Evolutionary conservation across 2,888 invertebrate genomes (phyloP).

Genomic region (Polydrusus tereticollis): DNA sequence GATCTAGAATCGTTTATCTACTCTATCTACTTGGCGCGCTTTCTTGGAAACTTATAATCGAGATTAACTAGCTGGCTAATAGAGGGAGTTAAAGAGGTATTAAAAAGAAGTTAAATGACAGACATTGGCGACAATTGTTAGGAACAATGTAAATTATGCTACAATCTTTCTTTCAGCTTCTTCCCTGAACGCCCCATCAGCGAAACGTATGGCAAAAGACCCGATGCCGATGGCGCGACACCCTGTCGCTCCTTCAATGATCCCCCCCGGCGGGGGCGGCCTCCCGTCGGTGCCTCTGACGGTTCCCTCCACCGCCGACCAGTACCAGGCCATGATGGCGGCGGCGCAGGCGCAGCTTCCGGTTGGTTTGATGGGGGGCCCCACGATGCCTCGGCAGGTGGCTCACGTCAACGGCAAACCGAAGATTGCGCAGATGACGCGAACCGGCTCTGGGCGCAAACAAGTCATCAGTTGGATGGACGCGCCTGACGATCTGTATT

Average conservation of each 20-base stretch:
- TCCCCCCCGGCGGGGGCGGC: slow-evolving; percentile 25
- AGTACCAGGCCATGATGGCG: slow-evolving; percentile 35
- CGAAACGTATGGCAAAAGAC: slow-evolving; percentile 87
- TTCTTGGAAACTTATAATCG: no score
- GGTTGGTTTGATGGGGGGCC: slow-evolving; percentile 39
- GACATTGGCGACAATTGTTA: no score
- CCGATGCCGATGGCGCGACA: slow-evolving; percentile 67
- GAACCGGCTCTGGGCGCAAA: slow-evolving; percentile 82
- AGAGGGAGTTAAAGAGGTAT: no score
- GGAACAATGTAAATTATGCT: no score
- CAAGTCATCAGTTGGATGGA: slow-evolving; percentile 99
- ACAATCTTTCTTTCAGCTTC: slow-evolving; percentile 60
- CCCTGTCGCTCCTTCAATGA: slow-evolving; percentile 16
- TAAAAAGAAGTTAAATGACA: no score
- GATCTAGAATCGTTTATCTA: no score
- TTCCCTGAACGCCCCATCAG: slow-evolving; percentile 71
- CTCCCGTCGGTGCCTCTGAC: slow-evolving; percentile 28
- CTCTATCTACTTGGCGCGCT: no score
- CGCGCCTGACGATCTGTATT: slow-evolving; percentile 97
- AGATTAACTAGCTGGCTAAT: no score
- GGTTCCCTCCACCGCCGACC: slow-evolving; percentile 26
- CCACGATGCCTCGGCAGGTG: slow-evolving; percentile 74
- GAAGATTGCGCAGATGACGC: slow-evolving; percentile 83
- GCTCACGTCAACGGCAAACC: slow-evolving; percentile 86
- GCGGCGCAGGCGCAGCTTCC: slow-evolving; percentile 41